Conservation (phyloP, 2,888 invertebrate species). For the Cerastis rubricosa region DNA sequence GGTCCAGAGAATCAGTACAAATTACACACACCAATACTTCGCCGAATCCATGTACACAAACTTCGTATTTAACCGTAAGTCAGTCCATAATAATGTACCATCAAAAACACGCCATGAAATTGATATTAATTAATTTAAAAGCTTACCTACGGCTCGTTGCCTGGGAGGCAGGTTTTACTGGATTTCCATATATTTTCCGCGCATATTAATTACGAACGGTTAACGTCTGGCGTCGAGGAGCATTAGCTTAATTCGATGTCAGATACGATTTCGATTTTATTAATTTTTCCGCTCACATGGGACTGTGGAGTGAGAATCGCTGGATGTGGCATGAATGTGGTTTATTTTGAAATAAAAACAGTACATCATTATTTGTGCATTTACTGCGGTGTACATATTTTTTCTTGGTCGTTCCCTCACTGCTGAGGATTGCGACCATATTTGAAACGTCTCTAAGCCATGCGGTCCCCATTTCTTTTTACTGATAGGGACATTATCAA, state of each 20-base stretch:
- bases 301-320: slow-evolving; percentile 53
- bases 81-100: slow-evolving; percentile 40
- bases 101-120: slow-evolving; percentile 57
- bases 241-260: slow-evolving; percentile 87
- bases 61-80: slow-evolving; percentile 31
- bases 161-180: slow-evolving; percentile 63
- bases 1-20: background rate
- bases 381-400: too few species aligned
- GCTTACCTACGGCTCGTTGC: slow-evolving; percentile 61
- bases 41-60: slow-evolving; percentile 15
- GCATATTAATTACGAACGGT: slow-evolving; percentile 83
- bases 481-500: too few species aligned
- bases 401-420: too few species aligned
- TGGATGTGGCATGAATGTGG: slow-evolving; percentile 53
- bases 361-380: background rate
- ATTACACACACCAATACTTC: slow-evolving; percentile 8
- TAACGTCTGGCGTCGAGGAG: slow-evolving; percentile 76
- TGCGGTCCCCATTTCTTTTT: too few species aligned
- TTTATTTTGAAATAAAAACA: background rate
- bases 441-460: too few species aligned
- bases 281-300: slow-evolving; percentile 79
- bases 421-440: too few species aligned
- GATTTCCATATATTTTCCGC: slow-evolving; percentile 80
- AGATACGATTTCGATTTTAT: slow-evolving; percentile 83
- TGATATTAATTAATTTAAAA: slow-evolving; percentile 72